Percentiles rank a stretch among this genome's conserved stretches.
phyloP scores from a whole-genome alignment of 2,797 vertebrate genomes.

The Muraenolepis orangiensis region DNA sequence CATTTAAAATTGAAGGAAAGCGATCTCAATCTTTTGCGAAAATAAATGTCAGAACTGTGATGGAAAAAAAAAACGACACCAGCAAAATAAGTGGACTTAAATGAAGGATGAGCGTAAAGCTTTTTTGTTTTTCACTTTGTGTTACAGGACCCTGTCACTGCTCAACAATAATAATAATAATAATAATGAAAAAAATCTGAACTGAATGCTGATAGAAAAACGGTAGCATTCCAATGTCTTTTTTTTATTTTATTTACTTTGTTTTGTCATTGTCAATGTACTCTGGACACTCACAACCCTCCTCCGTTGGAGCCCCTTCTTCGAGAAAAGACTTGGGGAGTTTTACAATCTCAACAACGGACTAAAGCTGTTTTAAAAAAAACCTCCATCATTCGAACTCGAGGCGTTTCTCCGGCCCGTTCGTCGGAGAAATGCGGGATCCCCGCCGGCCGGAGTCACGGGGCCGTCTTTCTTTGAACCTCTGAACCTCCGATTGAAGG shows the following conservation, averaged over 20 bases:
- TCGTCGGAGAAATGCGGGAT: constrained; percentile 58
- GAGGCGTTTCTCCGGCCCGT: constrained; percentile 57
- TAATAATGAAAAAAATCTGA: constrained; percentile 7
- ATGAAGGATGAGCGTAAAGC: constrained; percentile 23
- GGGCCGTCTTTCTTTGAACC: constrained; percentile 63
- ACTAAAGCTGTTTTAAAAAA: constrained; percentile 54
- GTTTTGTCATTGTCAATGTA: constrained; percentile 38
- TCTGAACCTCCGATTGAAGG: constrained; percentile 72
- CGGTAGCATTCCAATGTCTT: constrained; percentile 64
- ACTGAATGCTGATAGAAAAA: constrained; percentile 57
- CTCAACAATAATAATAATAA: constrained; percentile 22
- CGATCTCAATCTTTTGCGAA: constrained; percentile 36
- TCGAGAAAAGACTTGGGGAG: constrained; percentile 46
- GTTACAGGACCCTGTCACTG: constrained; percentile 44
- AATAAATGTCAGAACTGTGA: constrained; percentile 33
- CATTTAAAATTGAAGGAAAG: constrained; percentile 23
- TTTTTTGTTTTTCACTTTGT: constrained; percentile 39
- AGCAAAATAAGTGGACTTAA: constrained; percentile 43
- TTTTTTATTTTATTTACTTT: constrained; percentile 33
- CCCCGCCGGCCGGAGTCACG: constrained; percentile 60
- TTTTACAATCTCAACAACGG: constrained; percentile 47
- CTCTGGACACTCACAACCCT: constrained; percentile 55
- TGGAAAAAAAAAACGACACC: constrained; percentile 57
- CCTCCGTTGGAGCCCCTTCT: constrained; percentile 42
- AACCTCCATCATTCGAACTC: constrained; percentile 53